Base-by-base conservation (phyloP, 37 sponge, comb jelly and placozoan genomes). In the Ianthella basta region DNA sequence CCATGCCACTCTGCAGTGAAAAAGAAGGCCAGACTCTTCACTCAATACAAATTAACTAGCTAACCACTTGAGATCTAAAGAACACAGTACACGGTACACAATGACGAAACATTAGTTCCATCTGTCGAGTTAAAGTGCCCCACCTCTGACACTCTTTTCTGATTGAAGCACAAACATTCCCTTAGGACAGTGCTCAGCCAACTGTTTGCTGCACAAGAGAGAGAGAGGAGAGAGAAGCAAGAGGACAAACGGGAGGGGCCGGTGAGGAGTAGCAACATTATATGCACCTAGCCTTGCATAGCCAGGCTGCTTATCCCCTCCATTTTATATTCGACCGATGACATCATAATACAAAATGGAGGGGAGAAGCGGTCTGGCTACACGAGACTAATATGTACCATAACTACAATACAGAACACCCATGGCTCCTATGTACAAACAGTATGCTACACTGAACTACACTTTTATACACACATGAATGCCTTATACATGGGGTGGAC, bases 1-100 rank as follows among this genome's bases (percentile, higher is more conserved):
- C 90, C 93, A 60, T 93, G 93, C 93, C 93, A 93, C 67, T 89
- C 93, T 93, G 79, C 18, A 59, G 59, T 0, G 33, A 67, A 55
- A 55, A 27, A 59, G 29, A 8, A 23, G 41, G 53, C 23, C 13
- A 53, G 15, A 18, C n/a, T 30, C 8, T 10, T 20, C 27, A 61
- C 13, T 40, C 10, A 60, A 25, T 15, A 15, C 19, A 8, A n/a
- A 23, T 15, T 27, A 75, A 75, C 40, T n/a, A n/a, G n/a, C 15
- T 24, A 18, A 68, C 29, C 29, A 15, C 15, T 24, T 68, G n/a
- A 68, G 15, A 15, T 15, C 70, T 15, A 18, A 15, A n/a, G 14
- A 68, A 15, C 30, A 8, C 25, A 25, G 70, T 25, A 32, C 15
- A 18, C 15, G 14, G 70, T 68, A 68, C 70, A 68, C 15, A 18